phyloP scores from a whole-genome alignment of 2,888 invertebrate species.

The Lydus trimaculatus region DNA sequence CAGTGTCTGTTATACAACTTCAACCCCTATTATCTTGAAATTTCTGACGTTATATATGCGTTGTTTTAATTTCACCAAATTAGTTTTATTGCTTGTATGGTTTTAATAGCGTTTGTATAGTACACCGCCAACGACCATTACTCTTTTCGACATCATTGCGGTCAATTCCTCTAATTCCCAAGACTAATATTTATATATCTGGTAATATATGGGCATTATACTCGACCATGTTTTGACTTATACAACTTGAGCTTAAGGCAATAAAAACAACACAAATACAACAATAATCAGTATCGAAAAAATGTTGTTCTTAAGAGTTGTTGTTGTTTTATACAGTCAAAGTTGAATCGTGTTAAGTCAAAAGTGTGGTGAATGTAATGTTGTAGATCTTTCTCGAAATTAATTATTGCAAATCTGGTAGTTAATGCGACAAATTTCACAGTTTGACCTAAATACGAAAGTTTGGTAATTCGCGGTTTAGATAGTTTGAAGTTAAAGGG shows the following conservation, averaged over 20 bases:
- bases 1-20: background rate
- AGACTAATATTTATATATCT: background rate
- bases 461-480: constrained; percentile 13
- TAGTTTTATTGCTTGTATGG: constrained; percentile 8
- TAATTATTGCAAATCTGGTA: constrained; percentile 9
- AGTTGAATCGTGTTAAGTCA: background rate
- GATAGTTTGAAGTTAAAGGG: constrained; percentile 12
- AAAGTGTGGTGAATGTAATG: background rate
- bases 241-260: no score
- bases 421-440: constrained; percentile 13
- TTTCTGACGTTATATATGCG: background rate
- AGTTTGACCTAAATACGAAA: constrained; percentile 14
- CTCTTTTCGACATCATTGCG: constrained; percentile 5
- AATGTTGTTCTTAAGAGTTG: no score
- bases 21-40: background rate
- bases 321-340: background rate
- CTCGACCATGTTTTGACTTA: no score
- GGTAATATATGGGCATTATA: background rate
- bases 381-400: background rate
- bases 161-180: constrained; percentile 5
- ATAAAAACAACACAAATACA: no score
- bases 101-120: background rate
- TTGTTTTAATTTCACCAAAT: constrained; percentile 7
- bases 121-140: background rate
- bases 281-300: no score